Evolutionary conservation across 2,797 vertebrate species (phyloP), one percentile per base, ranked within the genome.

Genomic region (Sandelia bainsii): DNA sequence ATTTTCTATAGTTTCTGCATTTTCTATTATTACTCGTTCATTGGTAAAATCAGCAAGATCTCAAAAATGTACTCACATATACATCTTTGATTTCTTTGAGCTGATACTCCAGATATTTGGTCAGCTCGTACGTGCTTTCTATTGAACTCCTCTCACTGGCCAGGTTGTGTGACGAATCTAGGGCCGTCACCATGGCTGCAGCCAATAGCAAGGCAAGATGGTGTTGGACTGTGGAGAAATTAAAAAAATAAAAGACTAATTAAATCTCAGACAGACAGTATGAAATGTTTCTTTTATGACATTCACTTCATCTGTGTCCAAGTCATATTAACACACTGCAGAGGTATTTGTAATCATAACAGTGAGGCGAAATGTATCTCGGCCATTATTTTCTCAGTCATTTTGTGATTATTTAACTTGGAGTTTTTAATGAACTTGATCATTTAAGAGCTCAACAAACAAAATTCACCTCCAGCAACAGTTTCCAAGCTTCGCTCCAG

Each of bases 91-190:
- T 96, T 83, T 96, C 96, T 80, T 96, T 97, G 69, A 98, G 96
- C 90, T 99, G 98, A 82, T 97, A 97, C 90, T 98, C 97, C 94
- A 99, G 95, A 92, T 98, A 98, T 83, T 97, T 97, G 82, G 98
- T 98, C 84, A 99, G 94, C 91, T 99, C 97, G 40, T 99, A 99
- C 8, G 96, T 98, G 89, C 98, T 97, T 87, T 99, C 97, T 86
- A 99, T 98, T 2, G 97, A 97, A 68, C 94, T 95, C 88, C 96
- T 96, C 92, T 97, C 96, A 68, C 95, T 96, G 79, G 96, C 95
- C 93, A 96, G 89, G 83, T 93, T 96, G 86, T 96, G 91, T 64
- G 96, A 95, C 4, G 90, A 69, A 58, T 93, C 91, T 20, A 94
- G 93, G 64, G 96, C 93, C 39, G 93, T 90, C 62, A 94, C 93